Evolutionary conservation across 2,113 vertebrate species (phyloP).

Genomic region (Hoplias malabaricus): DNA sequence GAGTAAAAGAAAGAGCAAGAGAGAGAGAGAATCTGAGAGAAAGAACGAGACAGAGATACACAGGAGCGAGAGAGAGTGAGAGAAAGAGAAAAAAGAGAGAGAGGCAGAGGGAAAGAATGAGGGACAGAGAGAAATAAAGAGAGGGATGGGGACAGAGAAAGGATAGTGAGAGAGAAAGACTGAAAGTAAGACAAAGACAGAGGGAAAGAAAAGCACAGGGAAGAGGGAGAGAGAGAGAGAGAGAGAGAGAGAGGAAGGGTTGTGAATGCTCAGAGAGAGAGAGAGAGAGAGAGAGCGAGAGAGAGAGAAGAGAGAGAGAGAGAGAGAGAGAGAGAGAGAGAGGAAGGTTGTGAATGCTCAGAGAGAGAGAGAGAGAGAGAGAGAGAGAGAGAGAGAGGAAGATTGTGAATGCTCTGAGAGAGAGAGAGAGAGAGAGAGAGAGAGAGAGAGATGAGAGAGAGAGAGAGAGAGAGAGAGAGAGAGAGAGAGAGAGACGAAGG

Average conservation of each 20-base stretch:
- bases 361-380: constrained; percentile 17
- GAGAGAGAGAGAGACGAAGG: not conserved
- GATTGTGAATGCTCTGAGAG: not conserved
- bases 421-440: not conserved
- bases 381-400: not conserved
- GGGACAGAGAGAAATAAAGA: too few relatives aligned
- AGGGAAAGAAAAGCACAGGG: too few relatives aligned
- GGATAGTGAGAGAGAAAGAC: too few relatives aligned
- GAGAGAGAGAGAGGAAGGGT: too few relatives aligned
- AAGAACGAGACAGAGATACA: constrained; percentile 13
- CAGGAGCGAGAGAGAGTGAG: constrained; percentile 9
- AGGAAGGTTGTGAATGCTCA: not conserved
- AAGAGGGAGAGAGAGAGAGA: too few relatives aligned
- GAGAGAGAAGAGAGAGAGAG: not conserved
- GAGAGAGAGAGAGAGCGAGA: not conserved
- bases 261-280: too few relatives aligned
- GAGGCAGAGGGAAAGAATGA: not conserved
- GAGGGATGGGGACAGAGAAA: too few relatives aligned
- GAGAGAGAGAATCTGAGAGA: too few relatives aligned
- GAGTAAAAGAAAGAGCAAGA: not conserved
- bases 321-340: not conserved
- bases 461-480: not conserved
- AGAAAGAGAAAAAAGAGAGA: not conserved
- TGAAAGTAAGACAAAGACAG: too few relatives aligned
- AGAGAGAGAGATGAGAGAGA: not conserved